phyloP scores from a whole-genome alignment of 1,140 invertebrate genomes.

The Bactericera cockerelli region DNA sequence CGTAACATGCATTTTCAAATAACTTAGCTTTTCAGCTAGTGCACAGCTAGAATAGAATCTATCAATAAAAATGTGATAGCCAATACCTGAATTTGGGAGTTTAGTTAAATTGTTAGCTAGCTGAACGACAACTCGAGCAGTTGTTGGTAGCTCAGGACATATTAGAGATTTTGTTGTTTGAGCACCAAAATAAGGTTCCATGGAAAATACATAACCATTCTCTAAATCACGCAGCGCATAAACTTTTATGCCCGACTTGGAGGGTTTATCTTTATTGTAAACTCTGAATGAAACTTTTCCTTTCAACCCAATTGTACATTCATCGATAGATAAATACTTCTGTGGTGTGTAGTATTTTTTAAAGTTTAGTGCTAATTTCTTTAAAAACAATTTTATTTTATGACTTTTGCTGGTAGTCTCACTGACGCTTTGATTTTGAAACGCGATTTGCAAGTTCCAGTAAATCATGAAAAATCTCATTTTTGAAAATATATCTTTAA shows the following conservation, averaged over 20 bases:
- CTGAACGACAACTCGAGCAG: neutral
- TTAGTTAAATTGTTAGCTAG: neutral
- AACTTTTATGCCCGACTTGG: slow-evolving; percentile 13
- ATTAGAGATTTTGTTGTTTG: neutral
- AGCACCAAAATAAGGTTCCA: neutral
- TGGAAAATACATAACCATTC: slow-evolving; percentile 1
- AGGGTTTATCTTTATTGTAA: slow-evolving; percentile 14
- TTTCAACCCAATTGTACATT: slow-evolving; percentile 11
- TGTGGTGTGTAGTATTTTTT: slow-evolving; percentile 11
- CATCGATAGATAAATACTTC: slow-evolving; percentile 9
- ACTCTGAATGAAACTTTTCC: slow-evolving; percentile 9
- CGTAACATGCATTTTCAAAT: neutral
- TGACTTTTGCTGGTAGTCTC: slow-evolving; percentile 8
- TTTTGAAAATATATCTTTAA: slow-evolving; percentile 11
- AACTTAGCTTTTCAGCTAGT: neutral
- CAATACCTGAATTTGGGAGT: neutral
- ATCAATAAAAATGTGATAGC: neutral
- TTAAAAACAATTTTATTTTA: slow-evolving; percentile 7
- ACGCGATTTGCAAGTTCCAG: slow-evolving; percentile 8
- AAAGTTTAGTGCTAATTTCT: slow-evolving; percentile 8
- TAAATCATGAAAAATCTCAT: slow-evolving; percentile 10
- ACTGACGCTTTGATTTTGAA: neutral
- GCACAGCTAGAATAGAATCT: neutral
- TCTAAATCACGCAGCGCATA: neutral
- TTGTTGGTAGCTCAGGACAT: neutral